Base-by-base conservation (phyloP, 2,113 vertebrate genomes). In the Heliornis fulica region DNA sequence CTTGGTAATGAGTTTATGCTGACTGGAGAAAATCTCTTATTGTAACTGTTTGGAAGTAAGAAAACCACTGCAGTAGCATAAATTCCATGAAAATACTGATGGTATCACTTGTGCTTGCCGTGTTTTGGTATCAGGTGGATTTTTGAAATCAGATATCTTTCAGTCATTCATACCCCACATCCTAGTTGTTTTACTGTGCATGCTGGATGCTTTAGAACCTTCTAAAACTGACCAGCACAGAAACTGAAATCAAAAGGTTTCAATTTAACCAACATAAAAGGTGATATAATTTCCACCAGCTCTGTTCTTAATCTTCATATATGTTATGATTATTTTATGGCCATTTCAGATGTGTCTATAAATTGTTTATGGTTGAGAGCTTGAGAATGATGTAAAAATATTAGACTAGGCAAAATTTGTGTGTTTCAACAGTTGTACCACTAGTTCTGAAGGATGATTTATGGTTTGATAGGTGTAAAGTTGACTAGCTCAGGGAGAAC, bases 171-270 rank as follows among this genome's bases (percentile, higher is more conserved):
- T 32, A 36, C 4, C 6, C 40, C 10, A 19, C 11, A 51, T 41
- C 11, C 17, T 9, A 59, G 5, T 45, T 38, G 8, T 25, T 84
- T 32, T 34, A n/a, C 11, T 28, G 14, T 51, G 7, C 18, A 20
- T 66, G 31, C 32, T 78, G 63, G 20, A 31, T 38, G 11, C 7
- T 78, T 53, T 38, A 36, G 2, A 5, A 53, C 2, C 32, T 75
- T 79, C 61, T 82, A 18, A 74, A 71, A 16, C 5, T 54, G 38
- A 5, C 13, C 14, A 63, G 11, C 8, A 71, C 10, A 11, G 17
- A 2, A 25, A 56, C 3, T 0, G 0, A 14, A 3, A 38, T 5
- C 19, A 92, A 56, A 60, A 12, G 17, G 11, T 46, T 11, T 60
- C 11, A 17, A 32, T 29, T 15, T 34, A 66, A 59, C 8, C 12